These are phyloP conservation scores for Bovichtus diacanthus DNA, from an alignment of 2,797 vertebrate genomes.

Conservation along the genomic window DNA sequence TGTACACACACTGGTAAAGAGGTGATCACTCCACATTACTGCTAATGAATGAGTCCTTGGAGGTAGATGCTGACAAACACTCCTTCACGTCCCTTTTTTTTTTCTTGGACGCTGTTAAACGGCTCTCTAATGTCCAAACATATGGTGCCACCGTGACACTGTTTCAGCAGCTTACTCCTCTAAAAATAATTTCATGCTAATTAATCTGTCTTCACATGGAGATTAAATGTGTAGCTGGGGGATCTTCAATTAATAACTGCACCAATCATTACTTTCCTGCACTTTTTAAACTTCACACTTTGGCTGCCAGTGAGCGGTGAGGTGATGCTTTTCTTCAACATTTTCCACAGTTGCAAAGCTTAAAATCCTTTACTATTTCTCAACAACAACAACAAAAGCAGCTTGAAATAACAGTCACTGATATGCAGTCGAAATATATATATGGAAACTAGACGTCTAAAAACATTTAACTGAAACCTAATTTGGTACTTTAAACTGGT, in stretches of 20 bases:
- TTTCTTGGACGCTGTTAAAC: constrained; percentile 41
- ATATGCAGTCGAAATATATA: not conserved
- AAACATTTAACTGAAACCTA: not conserved
- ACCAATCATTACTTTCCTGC: not conserved
- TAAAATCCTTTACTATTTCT: not conserved
- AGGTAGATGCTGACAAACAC: constrained; percentile 41
- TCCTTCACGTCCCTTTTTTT: constrained; percentile 19
- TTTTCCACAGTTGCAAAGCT: not conserved
- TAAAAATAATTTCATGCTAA: constrained; percentile 32
- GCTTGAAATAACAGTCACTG: too few relatives aligned
- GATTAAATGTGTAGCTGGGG: not conserved
- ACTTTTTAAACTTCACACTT: not conserved
- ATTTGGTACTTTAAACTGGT: too few relatives aligned
- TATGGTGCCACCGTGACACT: constrained; percentile 31
- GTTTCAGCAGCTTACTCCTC: constrained; percentile 29
- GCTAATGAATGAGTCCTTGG: constrained; percentile 52
- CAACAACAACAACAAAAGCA: too few relatives aligned
- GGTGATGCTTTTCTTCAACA: not conserved
- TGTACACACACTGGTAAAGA: constrained; percentile 48
- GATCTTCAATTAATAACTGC: constrained; percentile 1
- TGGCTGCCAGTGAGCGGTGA: not conserved
- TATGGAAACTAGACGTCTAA: not conserved
- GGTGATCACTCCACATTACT: constrained; percentile 44
- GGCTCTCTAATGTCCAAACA: constrained; percentile 43
- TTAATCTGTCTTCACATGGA: constrained; percentile 25